Base-by-base conservation (phyloP, 2,797 vertebrate species). In the Taeniopygia guttata region DNA sequence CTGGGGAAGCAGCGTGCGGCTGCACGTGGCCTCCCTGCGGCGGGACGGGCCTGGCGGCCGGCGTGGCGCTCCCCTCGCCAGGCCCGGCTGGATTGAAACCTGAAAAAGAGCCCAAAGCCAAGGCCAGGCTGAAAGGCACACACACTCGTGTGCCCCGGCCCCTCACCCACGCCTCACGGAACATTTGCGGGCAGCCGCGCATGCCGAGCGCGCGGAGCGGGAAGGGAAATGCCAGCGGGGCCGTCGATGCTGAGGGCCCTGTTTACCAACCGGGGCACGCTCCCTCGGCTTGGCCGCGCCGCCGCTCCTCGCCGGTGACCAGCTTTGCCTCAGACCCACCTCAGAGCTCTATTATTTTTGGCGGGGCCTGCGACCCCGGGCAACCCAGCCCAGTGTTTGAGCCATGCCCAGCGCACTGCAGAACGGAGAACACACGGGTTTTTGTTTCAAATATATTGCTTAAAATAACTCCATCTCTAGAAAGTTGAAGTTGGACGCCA, bases 401-500 rank as follows among this genome's bases (percentile, higher is more conserved):
- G 96, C 89, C 70, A 63, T 93, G 85, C 96, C 92, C 52, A 7
- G 54, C 7, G 46, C 45, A 0, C 70, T 95, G 88, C 95, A 80
- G 95, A 94, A 82, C 11, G 2, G 89, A 94, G 97, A 97, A 97
- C 96, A 97, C 96, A 96, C 4, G 79, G 82, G 95, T 80, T 97
- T 96, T 95, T 97, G 95, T 97, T 97, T 95, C 93, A 89, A 84
- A 97, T 90, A 97, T 90, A 96, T 95, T 94, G 86, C 96, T 95
- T 97, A 97, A 97, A 97, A 97, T 97, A 97, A 95, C 96, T 97
- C 76, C 72, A 93, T 97, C 93, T 96, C 96, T 97, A 95, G 96
- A 97, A 97, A 95, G 93, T 93, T 94, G 96, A 92, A 96, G 94
- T 82, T 94, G 89, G 84, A 91, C 52, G 25, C 84, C n/a, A 11